Conservation (phyloP, 2,113 vertebrate genomes). For the Leptobrachium ailaonicum region DNA sequence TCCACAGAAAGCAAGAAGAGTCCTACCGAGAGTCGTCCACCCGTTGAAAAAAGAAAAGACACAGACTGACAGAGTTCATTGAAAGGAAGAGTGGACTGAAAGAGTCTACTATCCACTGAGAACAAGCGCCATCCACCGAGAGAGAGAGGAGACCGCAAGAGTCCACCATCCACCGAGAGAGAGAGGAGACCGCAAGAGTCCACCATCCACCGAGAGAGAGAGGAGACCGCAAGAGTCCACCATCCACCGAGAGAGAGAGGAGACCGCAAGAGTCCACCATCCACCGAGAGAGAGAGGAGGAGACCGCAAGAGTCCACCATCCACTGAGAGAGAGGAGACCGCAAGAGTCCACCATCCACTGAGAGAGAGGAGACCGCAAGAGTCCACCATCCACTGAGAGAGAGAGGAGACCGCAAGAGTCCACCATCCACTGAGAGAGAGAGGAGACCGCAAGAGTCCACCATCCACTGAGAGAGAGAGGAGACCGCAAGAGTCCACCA, state of each 20-base stretch:
- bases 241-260: too few species aligned
- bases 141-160: too few species aligned
- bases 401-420: neutral
- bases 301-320: too few species aligned
- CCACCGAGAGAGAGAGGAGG: too few species aligned
- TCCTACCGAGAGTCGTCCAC: neutral
- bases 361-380: neutral
- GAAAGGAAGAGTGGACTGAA: neutral
- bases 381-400: neutral
- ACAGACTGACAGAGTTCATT: neutral
- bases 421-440: neutral
- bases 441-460: neutral
- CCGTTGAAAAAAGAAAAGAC: neutral
- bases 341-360: neutral
- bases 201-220: neutral
- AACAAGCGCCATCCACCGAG: too few species aligned
- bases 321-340: too few species aligned
- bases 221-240: neutral
- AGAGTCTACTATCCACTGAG: neutral
- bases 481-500: neutral
- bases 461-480: neutral
- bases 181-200: neutral
- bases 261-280: too few species aligned
- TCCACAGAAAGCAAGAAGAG: neutral
- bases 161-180: neutral